Evolutionary conservation across 2,888 invertebrate genomes (phyloP).

Genomic region (Gryllus longicercus): DNA sequence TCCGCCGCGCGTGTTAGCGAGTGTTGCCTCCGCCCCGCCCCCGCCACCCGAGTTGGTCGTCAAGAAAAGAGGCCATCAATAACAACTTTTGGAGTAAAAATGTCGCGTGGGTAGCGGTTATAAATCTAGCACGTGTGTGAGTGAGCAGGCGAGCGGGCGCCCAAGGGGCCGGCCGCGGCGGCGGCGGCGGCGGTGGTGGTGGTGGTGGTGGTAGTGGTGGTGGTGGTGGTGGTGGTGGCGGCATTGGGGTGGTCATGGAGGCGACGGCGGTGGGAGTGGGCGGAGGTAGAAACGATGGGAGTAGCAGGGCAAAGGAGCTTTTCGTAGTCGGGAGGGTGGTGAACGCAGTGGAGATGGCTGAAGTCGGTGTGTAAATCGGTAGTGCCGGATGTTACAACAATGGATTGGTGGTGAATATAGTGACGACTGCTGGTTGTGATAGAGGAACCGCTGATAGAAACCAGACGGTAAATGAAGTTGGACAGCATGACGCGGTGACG

Average conservation of each 20-base stretch:
- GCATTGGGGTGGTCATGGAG: background rate
- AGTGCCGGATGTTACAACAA: too few relatives aligned
- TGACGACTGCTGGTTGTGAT: too few relatives aligned
- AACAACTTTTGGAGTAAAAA: constrained; percentile 37
- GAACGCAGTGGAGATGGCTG: too few relatives aligned
- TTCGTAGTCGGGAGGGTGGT: too few relatives aligned
- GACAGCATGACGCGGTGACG: too few relatives aligned
- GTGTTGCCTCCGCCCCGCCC: constrained; percentile 10
- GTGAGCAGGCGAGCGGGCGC: constrained; percentile 20
- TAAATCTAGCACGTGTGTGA: constrained; percentile 36
- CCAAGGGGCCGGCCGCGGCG: too few relatives aligned
- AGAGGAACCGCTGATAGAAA: too few relatives aligned
- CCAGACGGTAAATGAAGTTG: too few relatives aligned
- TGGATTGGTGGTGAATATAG: too few relatives aligned
- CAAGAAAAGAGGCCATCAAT: constrained; percentile 34
- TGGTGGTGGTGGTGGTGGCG: background rate
- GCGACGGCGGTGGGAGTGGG: background rate
- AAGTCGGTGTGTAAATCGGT: too few relatives aligned
- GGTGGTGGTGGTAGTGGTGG: background rate
- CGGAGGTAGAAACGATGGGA: background rate
- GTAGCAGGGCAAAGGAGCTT: background rate
- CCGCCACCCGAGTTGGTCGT: background rate
- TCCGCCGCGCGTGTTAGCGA: background rate
- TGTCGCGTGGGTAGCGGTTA: constrained; percentile 36
- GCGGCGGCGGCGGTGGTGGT: background rate